A percentile compares a stretch with the other conserved stretches of the same genome.
Conservation (phyloP, 1,140 invertebrate species). For the Sarcophaga peregrina region DNA sequence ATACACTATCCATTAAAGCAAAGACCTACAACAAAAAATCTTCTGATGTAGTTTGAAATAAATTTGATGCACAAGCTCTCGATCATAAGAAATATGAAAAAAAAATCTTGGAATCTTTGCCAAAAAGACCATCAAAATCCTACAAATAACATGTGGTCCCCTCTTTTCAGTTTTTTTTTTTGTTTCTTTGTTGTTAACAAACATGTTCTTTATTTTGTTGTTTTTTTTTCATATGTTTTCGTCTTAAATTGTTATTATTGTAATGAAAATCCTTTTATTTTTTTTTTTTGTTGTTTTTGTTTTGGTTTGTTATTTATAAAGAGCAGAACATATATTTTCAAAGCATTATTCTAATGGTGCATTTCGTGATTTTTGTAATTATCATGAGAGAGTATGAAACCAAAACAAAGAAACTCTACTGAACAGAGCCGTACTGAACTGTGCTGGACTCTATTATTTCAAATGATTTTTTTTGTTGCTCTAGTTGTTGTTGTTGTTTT, state of each 20-base stretch:
- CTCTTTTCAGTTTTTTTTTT: not conserved
- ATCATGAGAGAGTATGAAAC: constrained; percentile 32
- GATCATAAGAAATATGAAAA: no score
- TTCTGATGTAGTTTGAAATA: no score
- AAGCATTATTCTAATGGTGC: constrained; percentile 38
- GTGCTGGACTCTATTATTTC: not conserved
- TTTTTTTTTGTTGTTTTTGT: no score
- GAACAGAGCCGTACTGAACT: no score
- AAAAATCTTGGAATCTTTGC: no score
- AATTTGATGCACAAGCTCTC: no score
- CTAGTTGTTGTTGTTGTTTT: not conserved
- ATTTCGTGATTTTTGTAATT: constrained; percentile 48
- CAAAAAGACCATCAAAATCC: no score
- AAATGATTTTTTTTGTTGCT: not conserved
- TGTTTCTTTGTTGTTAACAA: not conserved
- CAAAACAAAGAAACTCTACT: not conserved
- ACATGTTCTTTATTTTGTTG: not conserved
- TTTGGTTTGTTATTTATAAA: no score
- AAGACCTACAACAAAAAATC: no score
- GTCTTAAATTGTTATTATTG: constrained; percentile 26
- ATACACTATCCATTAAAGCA: no score
- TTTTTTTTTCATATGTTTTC: not conserved
- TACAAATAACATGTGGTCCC: no score
- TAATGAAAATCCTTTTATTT: constrained; percentile 5
- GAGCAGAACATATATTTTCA: not conserved